Percentiles rank a stretch among this genome's conserved stretches.
Evolutionary conservation across 1,140 invertebrate species (phyloP).

Genomic region (Heliconius hewitsoni): DNA sequence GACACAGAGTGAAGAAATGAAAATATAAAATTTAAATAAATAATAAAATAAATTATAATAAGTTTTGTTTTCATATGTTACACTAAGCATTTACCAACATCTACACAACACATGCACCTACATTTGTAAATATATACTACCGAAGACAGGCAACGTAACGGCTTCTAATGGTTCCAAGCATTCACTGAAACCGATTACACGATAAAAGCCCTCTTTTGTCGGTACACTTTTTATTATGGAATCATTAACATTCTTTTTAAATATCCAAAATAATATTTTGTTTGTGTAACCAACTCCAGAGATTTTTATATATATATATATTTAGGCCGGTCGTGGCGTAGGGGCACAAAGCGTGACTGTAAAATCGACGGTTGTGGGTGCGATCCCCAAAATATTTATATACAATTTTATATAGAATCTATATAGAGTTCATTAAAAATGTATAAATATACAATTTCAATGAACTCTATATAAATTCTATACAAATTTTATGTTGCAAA

Average conservation of each 20-base stretch:
- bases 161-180: not conserved
- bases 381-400: too few relatives aligned
- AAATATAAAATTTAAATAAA: too few relatives aligned
- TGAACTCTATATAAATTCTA: not conserved
- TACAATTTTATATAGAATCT: too few relatives aligned
- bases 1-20: too few relatives aligned
- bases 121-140: not conserved
- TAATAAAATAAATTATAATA: too few relatives aligned
- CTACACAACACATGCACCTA: too few relatives aligned
- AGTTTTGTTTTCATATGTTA: too few relatives aligned
- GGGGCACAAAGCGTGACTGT: too few relatives aligned
- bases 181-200: conserved; percentile 1
- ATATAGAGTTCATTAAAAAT: not conserved
- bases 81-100: too few relatives aligned
- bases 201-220: not conserved
- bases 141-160: not conserved
- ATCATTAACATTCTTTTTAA: not conserved
- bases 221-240: not conserved
- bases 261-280: not conserved
- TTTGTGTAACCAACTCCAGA: not conserved
- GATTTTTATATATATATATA: not conserved
- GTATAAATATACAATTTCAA: not conserved
- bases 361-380: too few relatives aligned
- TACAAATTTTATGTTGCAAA: too few relatives aligned
- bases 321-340: not conserved